phyloP scores from a whole-genome alignment of 2,888 invertebrate species.

The Chrysolina haemoptera region DNA sequence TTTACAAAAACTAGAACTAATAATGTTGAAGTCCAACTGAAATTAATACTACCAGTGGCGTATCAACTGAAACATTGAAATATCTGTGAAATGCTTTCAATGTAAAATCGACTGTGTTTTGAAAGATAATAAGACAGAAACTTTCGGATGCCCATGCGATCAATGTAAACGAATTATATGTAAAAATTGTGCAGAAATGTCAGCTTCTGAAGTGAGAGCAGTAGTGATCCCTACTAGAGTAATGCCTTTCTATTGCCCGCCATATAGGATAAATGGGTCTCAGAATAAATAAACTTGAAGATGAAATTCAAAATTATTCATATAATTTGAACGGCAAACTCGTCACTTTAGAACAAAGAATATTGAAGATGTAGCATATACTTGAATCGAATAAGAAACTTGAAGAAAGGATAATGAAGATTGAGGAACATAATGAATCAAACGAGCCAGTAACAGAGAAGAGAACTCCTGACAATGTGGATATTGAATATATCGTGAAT shows the following conservation, averaged over 20 bases:
- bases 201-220: conserved; percentile 2
- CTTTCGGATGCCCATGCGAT: conserved; percentile 6
- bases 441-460: background rate
- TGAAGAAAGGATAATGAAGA: no score
- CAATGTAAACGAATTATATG: conserved; percentile 15
- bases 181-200: conserved; percentile 1
- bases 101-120: no score
- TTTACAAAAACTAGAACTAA: no score
- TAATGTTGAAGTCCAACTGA: no score
- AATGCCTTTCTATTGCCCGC: conserved; percentile 11
- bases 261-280: background rate
- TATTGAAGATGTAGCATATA: background rate
- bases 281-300: conserved; percentile 6
- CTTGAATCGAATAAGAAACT: background rate
- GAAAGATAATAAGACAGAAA: background rate
- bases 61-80: no score
- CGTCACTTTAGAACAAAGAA: conserved; percentile 6
- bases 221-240: background rate
- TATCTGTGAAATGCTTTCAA: no score
- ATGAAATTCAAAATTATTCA: conserved; percentile 8
- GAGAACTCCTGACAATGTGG: no score
- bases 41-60: no score
- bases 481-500: no score
- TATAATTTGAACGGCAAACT: conserved; percentile 1
- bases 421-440: background rate